Conservation (phyloP, 2,888 invertebrate genomes). For the Leptopilina syphax region DNA sequence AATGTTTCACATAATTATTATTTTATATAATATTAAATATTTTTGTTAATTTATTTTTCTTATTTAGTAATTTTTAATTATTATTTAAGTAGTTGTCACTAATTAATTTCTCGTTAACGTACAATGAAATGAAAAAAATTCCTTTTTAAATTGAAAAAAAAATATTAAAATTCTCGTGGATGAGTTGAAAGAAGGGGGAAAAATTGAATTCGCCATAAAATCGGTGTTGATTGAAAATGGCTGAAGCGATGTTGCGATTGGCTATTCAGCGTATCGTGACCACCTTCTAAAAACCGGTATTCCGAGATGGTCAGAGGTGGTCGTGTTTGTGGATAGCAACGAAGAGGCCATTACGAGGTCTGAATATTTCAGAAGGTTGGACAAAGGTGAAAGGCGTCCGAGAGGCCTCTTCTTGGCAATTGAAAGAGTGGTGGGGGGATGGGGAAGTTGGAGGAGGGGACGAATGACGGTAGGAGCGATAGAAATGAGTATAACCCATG, state of each 20-base stretch:
- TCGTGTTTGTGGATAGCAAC: constrained; percentile 36
- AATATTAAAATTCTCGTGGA: too few species aligned
- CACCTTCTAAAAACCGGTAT: constrained; percentile 45
- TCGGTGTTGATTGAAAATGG: not conserved
- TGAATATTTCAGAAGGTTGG: constrained; percentile 64
- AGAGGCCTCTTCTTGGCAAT: constrained; percentile 8
- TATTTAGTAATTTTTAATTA: too few species aligned
- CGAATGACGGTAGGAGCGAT: not conserved
- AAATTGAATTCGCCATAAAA: too few species aligned
- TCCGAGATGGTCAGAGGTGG: constrained; percentile 43
- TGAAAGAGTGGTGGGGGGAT: not conserved
- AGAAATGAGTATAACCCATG: too few species aligned
- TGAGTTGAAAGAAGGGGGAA: too few species aligned
- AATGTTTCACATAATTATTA: too few species aligned
- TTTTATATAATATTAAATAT: too few species aligned
- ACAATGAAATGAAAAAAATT: too few species aligned
- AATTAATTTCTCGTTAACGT: too few species aligned
- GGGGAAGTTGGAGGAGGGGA: not conserved
- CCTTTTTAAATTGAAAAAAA: too few species aligned
- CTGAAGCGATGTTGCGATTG: constrained; percentile 38
- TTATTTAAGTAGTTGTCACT: too few species aligned
- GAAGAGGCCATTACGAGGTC: constrained; percentile 62
- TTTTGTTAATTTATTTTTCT: too few species aligned
- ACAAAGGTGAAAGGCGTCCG: constrained; percentile 36
- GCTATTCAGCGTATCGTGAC: constrained; percentile 36